phyloP scores from a whole-genome alignment of 2,113 vertebrate species.

The Lampris megalopsis region DNA sequence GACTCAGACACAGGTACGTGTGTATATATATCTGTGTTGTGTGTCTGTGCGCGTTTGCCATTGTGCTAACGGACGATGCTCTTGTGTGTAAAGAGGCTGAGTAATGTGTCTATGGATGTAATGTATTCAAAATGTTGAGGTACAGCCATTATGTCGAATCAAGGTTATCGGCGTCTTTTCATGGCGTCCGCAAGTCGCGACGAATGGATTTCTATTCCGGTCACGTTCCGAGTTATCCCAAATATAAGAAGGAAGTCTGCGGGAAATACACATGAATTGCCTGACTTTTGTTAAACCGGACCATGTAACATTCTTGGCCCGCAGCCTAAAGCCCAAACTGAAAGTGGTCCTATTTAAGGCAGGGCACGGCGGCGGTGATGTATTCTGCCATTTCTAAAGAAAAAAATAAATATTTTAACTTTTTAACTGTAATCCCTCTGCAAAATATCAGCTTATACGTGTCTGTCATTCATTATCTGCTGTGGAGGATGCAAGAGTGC shows the following conservation, averaged over 20 bases:
- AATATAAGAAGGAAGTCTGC: slow-evolving; percentile 24
- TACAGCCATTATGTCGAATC: too few relatives aligned
- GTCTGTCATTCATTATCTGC: slow-evolving; percentile 19
- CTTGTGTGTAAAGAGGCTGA: not conserved
- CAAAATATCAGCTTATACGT: slow-evolving; percentile 8
- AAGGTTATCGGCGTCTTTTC: too few relatives aligned
- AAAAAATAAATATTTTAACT: not conserved
- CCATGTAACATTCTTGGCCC: slow-evolving; percentile 23
- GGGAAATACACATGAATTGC: not conserved
- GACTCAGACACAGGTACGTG: slow-evolving; percentile 90
- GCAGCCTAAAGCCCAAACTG: slow-evolving; percentile 13
- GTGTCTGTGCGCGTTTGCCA: slow-evolving; percentile 59
- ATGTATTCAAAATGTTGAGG: too few relatives aligned
- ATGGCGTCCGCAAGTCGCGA: not conserved
- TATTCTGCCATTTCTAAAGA: slow-evolving; percentile 5
- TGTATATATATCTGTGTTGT: slow-evolving; percentile 12
- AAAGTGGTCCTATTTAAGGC: slow-evolving; percentile 20
- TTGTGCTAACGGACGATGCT: not conserved
- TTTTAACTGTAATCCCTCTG: slow-evolving; percentile 24
- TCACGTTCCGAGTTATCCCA: slow-evolving; percentile 17
- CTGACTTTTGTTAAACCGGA: slow-evolving; percentile 15
- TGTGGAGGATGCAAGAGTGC: slow-evolving; percentile 1
- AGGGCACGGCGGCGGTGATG: slow-evolving; percentile 26
- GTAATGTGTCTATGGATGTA: too few relatives aligned
- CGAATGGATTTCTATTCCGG: not conserved